A percentile compares a stretch with the other conserved stretches of the same genome.
Conservation (phyloP, 2,888 invertebrate species). For the Lepidochrysops patricia region DNA sequence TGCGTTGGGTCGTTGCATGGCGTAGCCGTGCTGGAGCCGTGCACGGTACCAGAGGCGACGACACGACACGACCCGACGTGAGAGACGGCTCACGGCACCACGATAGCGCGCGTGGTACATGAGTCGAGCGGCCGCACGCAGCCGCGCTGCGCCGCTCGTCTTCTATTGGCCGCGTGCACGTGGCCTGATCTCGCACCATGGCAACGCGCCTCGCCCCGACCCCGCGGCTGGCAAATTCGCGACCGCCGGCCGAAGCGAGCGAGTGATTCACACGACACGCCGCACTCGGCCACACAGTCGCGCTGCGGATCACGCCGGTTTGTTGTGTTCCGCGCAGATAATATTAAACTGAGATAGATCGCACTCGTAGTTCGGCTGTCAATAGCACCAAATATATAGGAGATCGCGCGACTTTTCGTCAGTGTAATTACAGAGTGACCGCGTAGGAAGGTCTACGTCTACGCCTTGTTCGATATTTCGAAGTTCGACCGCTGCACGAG, state of each 20-base stretch:
- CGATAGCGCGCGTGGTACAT: conserved; percentile 30
- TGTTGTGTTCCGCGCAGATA: conserved; percentile 12
- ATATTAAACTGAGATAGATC: background rate
- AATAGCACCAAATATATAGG: conserved; percentile 37
- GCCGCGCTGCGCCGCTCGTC: conserved; percentile 24
- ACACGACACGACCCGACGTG: background rate
- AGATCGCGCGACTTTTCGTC: conserved; percentile 9
- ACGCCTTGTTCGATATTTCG: background rate
- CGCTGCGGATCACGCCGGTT: conserved; percentile 18
- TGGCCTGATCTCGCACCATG: conserved; percentile 86
- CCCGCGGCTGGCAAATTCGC: conserved; percentile 34
- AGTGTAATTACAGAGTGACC: conserved; percentile 9
- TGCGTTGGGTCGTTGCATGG: background rate
- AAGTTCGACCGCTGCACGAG: background rate
- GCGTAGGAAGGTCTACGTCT: background rate
- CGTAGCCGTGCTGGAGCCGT: background rate
- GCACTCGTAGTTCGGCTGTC: conserved; percentile 34
- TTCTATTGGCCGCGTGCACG: conserved; percentile 79
- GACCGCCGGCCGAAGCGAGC: conserved; percentile 27
- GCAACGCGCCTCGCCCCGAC: conserved; percentile 51
- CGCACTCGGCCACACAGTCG: conserved; percentile 18
- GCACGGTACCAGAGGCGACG: background rate
- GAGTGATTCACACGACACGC: conserved; percentile 14
- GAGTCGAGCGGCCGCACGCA: conserved; percentile 20
- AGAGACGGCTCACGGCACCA: conserved; percentile 17